Evolutionary conservation across 2,113 vertebrate species (phyloP), one percentile per base, ranked within the genome.

Genomic region (Pristiophorus japonicus): DNA sequence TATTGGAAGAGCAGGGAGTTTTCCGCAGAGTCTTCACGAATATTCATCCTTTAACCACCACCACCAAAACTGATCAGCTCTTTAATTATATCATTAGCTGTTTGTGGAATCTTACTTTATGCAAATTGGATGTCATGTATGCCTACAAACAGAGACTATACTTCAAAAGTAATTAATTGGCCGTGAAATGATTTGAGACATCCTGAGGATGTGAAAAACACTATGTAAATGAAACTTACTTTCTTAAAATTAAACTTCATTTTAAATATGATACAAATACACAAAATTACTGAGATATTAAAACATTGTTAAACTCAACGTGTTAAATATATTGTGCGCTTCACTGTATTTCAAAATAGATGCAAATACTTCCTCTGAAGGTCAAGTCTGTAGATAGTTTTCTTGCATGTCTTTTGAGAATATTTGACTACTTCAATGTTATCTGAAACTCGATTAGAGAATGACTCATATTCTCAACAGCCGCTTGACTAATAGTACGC

Each of bases 401-500:
- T 45, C 38, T 30, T 65, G 34, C 59, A 94, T 70, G 6, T 51
- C 93, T 70, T 70, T 70, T 94, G 65, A 73, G 93, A 73, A 70
- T 42, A 94, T 94, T 70, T 70, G 38, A 70, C 45, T 34, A 92
- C n/a, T 92, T n/a, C 88, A 92, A 22, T 45, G 45, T 47, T 30
- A 94, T 10, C n/a, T 94, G 93, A 94, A 67, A 70, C 93, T 51
- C 66, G 73, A 73, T 94, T 94, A 70, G 73, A 70, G 38, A 94
- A 94, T 94, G 93, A 94, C n/a, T 94, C 65, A 94, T 94, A 67
- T 42, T 47, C 42, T 94, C 24, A 94, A 73, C 65, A 47, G 65
- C 66, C 42, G 11, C 93, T 70, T 45, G 65, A 94, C 42, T 70
- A 94, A 94, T 30, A 94, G 65, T 45, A 34, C 42, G 65, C 65